phyloP scores from a whole-genome alignment of 2,113 vertebrate species.

The Empidonax alnorum region DNA sequence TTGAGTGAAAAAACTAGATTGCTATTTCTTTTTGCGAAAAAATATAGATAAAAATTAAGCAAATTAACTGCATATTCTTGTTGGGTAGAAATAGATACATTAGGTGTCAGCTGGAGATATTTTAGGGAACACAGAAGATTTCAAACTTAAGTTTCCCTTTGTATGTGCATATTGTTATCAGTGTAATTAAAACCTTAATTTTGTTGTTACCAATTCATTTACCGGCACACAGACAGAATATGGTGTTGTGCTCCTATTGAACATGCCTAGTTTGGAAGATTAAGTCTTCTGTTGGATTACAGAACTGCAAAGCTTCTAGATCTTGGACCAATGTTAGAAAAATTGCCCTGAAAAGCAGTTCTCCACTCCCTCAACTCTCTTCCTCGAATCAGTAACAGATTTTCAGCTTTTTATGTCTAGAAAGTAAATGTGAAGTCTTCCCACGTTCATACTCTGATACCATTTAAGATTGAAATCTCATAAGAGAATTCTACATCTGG shows the following conservation, averaged over 20 bases:
- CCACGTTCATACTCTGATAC: not conserved
- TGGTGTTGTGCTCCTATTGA: not conserved
- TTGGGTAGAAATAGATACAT: not conserved
- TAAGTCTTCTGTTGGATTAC: not conserved
- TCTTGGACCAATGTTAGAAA: not conserved
- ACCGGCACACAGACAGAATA: not conserved
- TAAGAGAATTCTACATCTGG: not conserved
- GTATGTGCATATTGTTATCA: fast-evolving
- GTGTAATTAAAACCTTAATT: not conserved
- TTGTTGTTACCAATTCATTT: not conserved
- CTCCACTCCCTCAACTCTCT: not conserved
- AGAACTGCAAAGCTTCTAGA: not conserved
- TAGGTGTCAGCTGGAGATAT: not conserved
- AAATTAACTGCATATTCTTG: not conserved
- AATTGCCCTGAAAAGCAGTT: not conserved
- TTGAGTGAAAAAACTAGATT: not conserved
- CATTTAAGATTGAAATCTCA: not conserved
- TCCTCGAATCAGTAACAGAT: not conserved
- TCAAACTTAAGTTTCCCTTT: not conserved
- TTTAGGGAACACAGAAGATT: not conserved
- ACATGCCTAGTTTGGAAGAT: not conserved
- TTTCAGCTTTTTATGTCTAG: not conserved
- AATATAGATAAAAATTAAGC: not conserved
- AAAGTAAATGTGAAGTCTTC: not conserved
- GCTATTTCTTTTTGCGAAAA: not conserved